Conservation (phyloP, 2,113 vertebrate species). For the Blennius ocellaris region DNA sequence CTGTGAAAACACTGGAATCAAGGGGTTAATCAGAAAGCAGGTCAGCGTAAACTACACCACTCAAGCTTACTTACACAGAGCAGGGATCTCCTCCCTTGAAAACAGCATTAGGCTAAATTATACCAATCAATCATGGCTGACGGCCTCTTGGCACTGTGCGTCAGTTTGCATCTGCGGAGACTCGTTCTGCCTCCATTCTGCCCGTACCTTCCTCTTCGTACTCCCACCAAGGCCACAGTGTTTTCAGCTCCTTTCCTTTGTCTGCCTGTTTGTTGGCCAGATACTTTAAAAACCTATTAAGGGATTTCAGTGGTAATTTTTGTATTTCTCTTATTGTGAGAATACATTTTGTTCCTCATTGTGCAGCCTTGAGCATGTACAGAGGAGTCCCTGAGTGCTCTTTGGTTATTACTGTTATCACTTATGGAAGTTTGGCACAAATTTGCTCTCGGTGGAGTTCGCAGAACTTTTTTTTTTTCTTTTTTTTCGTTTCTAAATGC, state of each 20-base stretch:
- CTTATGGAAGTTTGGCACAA: slow-evolving; percentile 3
- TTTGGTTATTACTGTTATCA: slow-evolving; percentile 12
- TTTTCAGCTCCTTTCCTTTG: slow-evolving; percentile 26
- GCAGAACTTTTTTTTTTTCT: no score
- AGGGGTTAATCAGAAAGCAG: slow-evolving; percentile 17
- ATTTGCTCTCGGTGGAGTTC: not conserved
- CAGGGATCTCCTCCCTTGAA: slow-evolving; percentile 18
- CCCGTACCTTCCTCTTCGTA: slow-evolving; percentile 6
- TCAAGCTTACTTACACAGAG: not conserved
- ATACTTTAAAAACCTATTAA: not conserved
- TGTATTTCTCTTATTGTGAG: slow-evolving; percentile 17
- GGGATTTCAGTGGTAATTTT: slow-evolving; percentile 17
- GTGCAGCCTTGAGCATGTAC: slow-evolving; percentile 28
- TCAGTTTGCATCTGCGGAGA: slow-evolving; percentile 14
- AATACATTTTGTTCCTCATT: slow-evolving; percentile 3
- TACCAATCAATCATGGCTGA: slow-evolving; percentile 29
- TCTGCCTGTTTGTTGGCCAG: not conserved
- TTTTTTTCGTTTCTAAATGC: not conserved
- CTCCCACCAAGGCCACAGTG: slow-evolving; percentile 23
- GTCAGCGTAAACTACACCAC: slow-evolving; percentile 12
- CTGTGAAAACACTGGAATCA: slow-evolving; percentile 33
- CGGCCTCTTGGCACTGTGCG: slow-evolving; percentile 8
- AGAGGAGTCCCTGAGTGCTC: slow-evolving; percentile 14
- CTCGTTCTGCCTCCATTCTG: not conserved
- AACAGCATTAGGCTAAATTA: slow-evolving; percentile 40